Evolutionary conservation across 2,797 vertebrate genomes (phyloP).

Genomic region (Fringilla coelebs): DNA sequence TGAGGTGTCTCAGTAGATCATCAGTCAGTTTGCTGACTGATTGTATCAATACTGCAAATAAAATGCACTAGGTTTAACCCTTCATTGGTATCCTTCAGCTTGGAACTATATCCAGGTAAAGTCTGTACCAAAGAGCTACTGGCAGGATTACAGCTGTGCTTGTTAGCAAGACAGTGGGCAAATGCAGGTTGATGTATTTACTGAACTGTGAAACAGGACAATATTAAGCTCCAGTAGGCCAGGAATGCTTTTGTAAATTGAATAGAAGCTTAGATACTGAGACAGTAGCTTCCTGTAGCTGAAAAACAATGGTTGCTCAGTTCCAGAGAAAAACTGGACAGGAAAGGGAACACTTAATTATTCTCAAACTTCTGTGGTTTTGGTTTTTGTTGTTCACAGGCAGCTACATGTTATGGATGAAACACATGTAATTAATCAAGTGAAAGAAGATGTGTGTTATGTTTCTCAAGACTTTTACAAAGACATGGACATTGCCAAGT

Average conservation of each 20-base stretch:
- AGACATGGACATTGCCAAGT: constrained; percentile 96
- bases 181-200: neutral
- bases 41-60: neutral
- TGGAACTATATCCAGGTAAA: neutral
- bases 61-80: neutral
- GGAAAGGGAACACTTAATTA: neutral
- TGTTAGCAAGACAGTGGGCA: neutral
- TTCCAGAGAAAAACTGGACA: neutral
- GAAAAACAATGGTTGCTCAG: neutral
- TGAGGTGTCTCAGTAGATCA: neutral
- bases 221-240: neutral
- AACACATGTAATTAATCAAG: constrained; percentile 97
- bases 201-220: neutral
- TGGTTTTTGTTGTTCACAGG: constrained; percentile 66
- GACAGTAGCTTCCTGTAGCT: neutral
- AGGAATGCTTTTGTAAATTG: neutral
- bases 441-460: constrained; percentile 98
- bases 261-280: neutral
- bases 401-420: constrained; percentile 99
- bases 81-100: neutral
- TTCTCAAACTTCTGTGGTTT: neutral
- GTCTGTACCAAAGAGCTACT: neutral
- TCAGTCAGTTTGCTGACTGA: neutral
- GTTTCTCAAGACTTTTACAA: constrained; percentile 95
- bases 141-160: neutral